Conservation (phyloP, 1,140 invertebrate species). For the Hylaeus anthracinus region DNA sequence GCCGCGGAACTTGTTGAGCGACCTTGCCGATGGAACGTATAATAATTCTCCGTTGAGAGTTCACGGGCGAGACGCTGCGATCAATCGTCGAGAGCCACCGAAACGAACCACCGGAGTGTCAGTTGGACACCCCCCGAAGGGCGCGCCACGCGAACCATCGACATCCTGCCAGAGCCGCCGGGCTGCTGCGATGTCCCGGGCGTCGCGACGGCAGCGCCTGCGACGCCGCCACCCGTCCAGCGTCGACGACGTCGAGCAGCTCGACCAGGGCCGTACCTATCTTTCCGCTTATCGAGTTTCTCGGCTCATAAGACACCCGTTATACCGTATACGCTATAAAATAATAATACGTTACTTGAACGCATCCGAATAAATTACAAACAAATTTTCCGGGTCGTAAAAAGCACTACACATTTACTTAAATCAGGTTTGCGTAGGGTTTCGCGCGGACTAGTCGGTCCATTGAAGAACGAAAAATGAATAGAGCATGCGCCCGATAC, state of each 20-base stretch:
- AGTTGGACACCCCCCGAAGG: conserved; percentile 73
- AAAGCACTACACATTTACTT: no score
- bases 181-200: conserved; percentile 78
- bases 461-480: neutral
- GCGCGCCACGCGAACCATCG: conserved; percentile 73
- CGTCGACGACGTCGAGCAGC: conserved; percentile 35
- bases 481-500: conserved; percentile 59
- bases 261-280: conserved; percentile 47
- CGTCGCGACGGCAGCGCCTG: conserved; percentile 75
- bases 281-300: no score
- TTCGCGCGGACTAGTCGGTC: neutral
- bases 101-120: conserved; percentile 49
- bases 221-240: conserved; percentile 58
- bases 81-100: conserved; percentile 62
- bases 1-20: conserved; percentile 42
- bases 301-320: no score
- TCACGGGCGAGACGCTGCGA: conserved; percentile 46
- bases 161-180: conserved; percentile 75
- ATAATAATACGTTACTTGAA: no score
- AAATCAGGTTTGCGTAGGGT: neutral
- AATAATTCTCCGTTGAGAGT: conserved; percentile 4
- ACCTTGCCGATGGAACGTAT: conserved; percentile 35
- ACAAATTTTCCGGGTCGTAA: no score
- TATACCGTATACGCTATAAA: no score
- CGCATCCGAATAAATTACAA: no score